Conservation (phyloP, 2,113 vertebrate genomes). For the Cyanoderma ruficeps region DNA sequence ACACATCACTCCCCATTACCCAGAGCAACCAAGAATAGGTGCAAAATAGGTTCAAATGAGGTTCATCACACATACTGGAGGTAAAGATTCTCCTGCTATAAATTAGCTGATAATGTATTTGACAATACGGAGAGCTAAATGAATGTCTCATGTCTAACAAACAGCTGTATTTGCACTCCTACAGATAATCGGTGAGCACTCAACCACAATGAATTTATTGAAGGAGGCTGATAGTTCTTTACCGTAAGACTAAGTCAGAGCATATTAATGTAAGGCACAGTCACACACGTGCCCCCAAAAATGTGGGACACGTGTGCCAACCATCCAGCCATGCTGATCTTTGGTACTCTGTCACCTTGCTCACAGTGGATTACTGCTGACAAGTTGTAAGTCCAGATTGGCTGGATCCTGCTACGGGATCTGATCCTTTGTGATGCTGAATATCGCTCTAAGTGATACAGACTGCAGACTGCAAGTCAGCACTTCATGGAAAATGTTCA, state of each 20-base stretch:
- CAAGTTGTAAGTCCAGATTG: conserved; percentile 41
- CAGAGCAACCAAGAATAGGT: background rate
- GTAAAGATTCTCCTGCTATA: background rate
- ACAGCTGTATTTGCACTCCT: conserved; percentile 44
- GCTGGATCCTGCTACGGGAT: background rate
- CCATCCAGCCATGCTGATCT: conserved; percentile 12
- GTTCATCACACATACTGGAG: background rate
- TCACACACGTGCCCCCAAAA: background rate
- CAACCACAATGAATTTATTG: conserved; percentile 15
- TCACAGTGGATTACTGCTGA: conserved; percentile 37
- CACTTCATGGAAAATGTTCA: conserved; percentile 11
- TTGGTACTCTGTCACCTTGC: conserved; percentile 38
- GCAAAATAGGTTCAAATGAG: background rate
- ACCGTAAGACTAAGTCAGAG: conserved; percentile 28
- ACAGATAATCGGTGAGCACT: background rate
- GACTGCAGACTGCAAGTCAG: conserved; percentile 24
- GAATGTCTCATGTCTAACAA: background rate
- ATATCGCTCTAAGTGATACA: conserved; percentile 2
- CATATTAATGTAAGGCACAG: conserved; percentile 4
- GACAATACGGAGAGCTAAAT: conserved; percentile 13
- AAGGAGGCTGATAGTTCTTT: conserved; percentile 24
- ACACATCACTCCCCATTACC: background rate
- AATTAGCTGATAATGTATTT: background rate
- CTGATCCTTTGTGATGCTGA: conserved; percentile 51
- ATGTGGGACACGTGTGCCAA: conserved; percentile 44